phyloP scores from a whole-genome alignment of 2,888 invertebrate genomes.

The Platypus cylindrus region DNA sequence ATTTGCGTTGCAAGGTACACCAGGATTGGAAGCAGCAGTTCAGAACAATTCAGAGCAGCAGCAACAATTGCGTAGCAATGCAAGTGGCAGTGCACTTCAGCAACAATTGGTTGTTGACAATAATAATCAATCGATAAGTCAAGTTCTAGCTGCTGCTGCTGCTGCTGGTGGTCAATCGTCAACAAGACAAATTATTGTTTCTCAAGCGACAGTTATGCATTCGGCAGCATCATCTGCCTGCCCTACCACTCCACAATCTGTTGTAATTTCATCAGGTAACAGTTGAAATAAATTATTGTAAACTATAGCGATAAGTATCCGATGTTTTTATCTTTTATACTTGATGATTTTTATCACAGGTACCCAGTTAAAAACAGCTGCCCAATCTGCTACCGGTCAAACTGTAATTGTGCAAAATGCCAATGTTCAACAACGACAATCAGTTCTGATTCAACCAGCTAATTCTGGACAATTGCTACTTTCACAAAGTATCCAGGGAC shows the following conservation, averaged over 20 bases:
- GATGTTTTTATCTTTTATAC: no score
- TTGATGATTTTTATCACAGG: slow-evolving; percentile 13
- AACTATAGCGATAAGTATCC: no score
- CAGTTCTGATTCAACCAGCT: slow-evolving; percentile 30
- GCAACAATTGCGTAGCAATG: slow-evolving; percentile 18
- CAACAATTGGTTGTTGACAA: slow-evolving; percentile 31
- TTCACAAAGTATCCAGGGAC: slow-evolving; percentile 31
- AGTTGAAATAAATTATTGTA: background rate
- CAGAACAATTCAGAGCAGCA: no score
- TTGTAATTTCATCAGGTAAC: slow-evolving; percentile 23
- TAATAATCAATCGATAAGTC: slow-evolving; percentile 27
- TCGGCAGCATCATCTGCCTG: no score
- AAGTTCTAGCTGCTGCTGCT: no score
- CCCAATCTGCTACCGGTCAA: slow-evolving; percentile 31
- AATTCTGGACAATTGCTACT: slow-evolving; percentile 30
- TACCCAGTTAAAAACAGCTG: slow-evolving; percentile 30
- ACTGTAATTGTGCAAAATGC: slow-evolving; percentile 34
- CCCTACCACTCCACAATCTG: slow-evolving; percentile 21
- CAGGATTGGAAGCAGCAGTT: no score
- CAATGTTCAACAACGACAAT: slow-evolving; percentile 26
- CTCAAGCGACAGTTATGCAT: no score
- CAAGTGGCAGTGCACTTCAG: slow-evolving; percentile 10
- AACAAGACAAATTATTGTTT: slow-evolving; percentile 42
- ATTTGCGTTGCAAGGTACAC: no score
- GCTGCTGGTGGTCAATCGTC: slow-evolving; percentile 32